Evolutionary conservation across 2,888 invertebrate genomes (phyloP).

Genomic region (Temnothorax unifasciatus): DNA sequence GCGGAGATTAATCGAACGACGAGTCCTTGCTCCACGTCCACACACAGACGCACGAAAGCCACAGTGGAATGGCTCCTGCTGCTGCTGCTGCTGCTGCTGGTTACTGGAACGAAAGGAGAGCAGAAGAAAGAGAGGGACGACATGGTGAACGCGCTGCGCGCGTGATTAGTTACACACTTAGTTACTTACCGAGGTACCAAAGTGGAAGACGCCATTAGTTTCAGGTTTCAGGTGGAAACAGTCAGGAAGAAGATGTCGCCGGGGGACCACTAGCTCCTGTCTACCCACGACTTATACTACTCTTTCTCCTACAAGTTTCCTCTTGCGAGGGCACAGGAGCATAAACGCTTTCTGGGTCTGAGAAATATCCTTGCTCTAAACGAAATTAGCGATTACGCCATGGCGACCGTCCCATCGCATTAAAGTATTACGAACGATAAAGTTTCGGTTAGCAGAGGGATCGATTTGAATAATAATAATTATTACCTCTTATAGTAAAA

Average conservation of each 20-base stretch:
- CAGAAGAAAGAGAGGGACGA: slow-evolving; percentile 45
- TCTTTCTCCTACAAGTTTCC: slow-evolving; percentile 35
- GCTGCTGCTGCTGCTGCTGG: slow-evolving; percentile 3
- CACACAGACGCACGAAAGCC: slow-evolving; percentile 68
- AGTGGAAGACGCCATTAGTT: slow-evolving; percentile 69
- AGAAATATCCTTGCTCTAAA: slow-evolving; percentile 28
- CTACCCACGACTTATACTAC: slow-evolving; percentile 40
- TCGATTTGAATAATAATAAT: slow-evolving; percentile 24
- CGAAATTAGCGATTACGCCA: slow-evolving; percentile 15
- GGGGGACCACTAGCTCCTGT: slow-evolving; percentile 61
- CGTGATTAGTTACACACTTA: slow-evolving; percentile 81
- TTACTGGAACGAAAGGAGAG: slow-evolving; percentile 45
- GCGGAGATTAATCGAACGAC: slow-evolving; percentile 83
- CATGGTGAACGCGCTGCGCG: slow-evolving; percentile 55
- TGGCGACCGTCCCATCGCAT: not conserved
- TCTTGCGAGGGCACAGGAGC: not conserved
- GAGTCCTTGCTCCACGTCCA: slow-evolving; percentile 67
- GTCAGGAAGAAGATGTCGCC: slow-evolving; percentile 63
- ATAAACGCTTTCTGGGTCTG: slow-evolving; percentile 14
- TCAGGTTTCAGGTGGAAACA: slow-evolving; percentile 50
- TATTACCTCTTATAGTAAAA: not conserved
- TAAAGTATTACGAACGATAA: not conserved
- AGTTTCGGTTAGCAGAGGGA: not conserved
- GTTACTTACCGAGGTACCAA: slow-evolving; percentile 72
- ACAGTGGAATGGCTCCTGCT: slow-evolving; percentile 50